Conservation (phyloP, 1,140 invertebrate species). For the Microplitis demolitor region DNA sequence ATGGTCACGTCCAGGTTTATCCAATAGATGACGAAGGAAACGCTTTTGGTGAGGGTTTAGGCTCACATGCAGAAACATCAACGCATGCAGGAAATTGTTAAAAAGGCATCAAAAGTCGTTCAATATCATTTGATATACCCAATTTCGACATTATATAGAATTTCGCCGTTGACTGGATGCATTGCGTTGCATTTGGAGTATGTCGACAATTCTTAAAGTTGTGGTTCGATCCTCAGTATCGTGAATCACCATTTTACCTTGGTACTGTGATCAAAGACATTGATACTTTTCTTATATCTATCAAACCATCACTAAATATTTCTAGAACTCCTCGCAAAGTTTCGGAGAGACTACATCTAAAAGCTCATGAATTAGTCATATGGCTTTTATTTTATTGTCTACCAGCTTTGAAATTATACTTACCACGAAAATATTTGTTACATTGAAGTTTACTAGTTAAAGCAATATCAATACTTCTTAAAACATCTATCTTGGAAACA, state of each 20-base stretch:
- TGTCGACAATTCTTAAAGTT: constrained; percentile 32
- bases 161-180: constrained; percentile 45
- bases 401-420: constrained; percentile 25
- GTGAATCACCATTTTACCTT: constrained; percentile 34
- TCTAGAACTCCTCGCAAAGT: constrained; percentile 37
- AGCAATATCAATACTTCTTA: constrained; percentile 31
- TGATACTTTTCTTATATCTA: constrained; percentile 31
- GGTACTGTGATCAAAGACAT: constrained; percentile 22
- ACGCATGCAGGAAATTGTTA: not conserved
- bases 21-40: constrained; percentile 20
- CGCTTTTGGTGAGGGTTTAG: constrained; percentile 28
- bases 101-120: constrained; percentile 35
- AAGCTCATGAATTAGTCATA: constrained; percentile 42
- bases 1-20: constrained; percentile 29
- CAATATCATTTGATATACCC: constrained; percentile 32
- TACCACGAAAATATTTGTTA: constrained; percentile 32
- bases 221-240: constrained; percentile 36
- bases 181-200: constrained; percentile 37
- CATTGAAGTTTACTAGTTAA: constrained; percentile 39
- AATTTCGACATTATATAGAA: constrained; percentile 36
- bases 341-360: constrained; percentile 37
- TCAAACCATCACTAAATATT: constrained; percentile 34
- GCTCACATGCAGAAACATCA: constrained; percentile 29
- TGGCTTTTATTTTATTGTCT: constrained; percentile 40
- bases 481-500: constrained; percentile 25